These are phyloP conservation scores for Rhagoletis pomonella DNA, from an alignment of 1,140 invertebrate genomes.

Conservation along the genomic window DNA sequence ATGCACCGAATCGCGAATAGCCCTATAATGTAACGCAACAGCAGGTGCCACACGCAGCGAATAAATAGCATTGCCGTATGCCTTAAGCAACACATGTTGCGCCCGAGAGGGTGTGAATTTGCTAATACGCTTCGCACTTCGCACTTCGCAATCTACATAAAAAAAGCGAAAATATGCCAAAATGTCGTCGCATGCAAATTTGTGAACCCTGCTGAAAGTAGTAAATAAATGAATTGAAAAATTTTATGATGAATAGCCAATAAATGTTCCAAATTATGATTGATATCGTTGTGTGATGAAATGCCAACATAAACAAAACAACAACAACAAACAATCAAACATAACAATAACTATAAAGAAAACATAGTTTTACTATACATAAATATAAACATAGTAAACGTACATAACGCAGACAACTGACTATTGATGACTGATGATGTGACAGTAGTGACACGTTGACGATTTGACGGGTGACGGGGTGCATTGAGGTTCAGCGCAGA, in stretches of 20 bases:
- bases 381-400: too few species aligned
- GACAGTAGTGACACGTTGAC: not conserved
- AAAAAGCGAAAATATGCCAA: not conserved
- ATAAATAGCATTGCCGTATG: not conserved
- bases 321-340: not conserved
- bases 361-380: not conserved
- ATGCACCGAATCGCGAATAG: too few species aligned
- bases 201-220: not conserved
- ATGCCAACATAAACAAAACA: conserved; percentile 1
- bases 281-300: not conserved
- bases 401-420: not conserved
- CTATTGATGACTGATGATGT: not conserved
- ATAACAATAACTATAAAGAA: conserved; percentile 2
- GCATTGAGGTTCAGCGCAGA: conserved; percentile 71
- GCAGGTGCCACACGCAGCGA: too few species aligned
- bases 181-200: conserved; percentile 1
- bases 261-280: conserved; percentile 24
- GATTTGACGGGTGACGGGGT: not conserved
- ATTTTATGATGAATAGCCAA: not conserved
- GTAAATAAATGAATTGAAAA: not conserved
- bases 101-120: not conserved
- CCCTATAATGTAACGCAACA: too few species aligned
- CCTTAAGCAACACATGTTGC: not conserved
- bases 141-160: not conserved
- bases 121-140: not conserved